phyloP scores from a whole-genome alignment of 2,888 invertebrate genomes.

The Disparrhopalites patrizii region DNA sequence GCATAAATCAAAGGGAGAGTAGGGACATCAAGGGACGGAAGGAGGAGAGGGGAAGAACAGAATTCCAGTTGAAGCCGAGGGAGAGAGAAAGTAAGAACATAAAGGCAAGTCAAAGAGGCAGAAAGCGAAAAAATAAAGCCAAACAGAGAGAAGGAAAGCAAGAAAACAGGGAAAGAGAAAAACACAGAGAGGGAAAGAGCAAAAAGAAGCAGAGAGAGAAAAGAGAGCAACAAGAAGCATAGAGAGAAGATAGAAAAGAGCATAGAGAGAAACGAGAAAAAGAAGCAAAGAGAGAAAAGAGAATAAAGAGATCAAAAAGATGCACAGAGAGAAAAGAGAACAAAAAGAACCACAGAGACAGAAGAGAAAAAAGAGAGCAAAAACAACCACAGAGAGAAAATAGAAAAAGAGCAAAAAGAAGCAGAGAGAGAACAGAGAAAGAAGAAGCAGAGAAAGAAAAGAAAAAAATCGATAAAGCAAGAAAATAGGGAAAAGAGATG shows the following conservation, averaged over 20 bases:
- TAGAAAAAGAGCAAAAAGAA: no score
- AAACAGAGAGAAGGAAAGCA: background rate
- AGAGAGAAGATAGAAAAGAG: background rate
- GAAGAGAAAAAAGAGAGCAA: no score
- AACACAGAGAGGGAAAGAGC: background rate
- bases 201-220: background rate
- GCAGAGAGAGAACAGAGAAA: no score
- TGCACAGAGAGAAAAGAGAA: no score
- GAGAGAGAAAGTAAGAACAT: background rate
- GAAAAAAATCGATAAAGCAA: no score
- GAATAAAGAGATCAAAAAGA: background rate
- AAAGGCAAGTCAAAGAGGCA: background rate
- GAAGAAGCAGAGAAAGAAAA: no score
- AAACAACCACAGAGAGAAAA: no score
- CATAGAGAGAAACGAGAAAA: background rate
- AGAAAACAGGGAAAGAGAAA: background rate
- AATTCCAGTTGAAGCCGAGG: no score
- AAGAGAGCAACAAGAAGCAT: background rate
- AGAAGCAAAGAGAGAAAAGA: background rate
- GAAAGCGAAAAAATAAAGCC: background rate
- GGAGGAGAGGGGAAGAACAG: background rate
- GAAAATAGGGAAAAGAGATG: no score
- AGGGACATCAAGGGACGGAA: background rate
- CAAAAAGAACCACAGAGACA: no score
- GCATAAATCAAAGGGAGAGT: background rate